Evolutionary conservation across 2,888 invertebrate genomes (phyloP), one percentile per base, ranked within the genome.

Genomic region (Dimorphilus gyrociliatus): DNA sequence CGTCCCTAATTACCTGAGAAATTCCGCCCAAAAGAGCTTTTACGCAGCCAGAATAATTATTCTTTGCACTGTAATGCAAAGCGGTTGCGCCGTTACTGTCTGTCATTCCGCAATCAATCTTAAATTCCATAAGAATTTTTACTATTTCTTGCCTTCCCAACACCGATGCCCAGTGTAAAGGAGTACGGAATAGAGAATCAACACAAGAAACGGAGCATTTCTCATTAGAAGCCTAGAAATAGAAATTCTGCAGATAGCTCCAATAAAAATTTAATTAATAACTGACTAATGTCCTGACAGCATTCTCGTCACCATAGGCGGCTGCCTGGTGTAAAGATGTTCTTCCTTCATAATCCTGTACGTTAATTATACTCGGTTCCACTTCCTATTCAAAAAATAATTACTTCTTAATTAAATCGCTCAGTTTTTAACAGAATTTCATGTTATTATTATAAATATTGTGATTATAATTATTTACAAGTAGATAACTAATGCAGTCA

Each of bases 271-370:
- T n/a, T n/a, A n/a, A n/a, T n/a, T n/a, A 32, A 16, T 4, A 10
- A 35, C 50, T 40, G 34, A 61, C 61, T 41, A 63, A 40, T 23
- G 48, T 49, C 30, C 49, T 47, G 3, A 61, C 60, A 10, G 60
- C 47, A 29, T 51, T 49, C 29, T 48, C 44, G 33, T 54, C 58
- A 12, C 62, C 60, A 35, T 55, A 53, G 13, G 55, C 56, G 7
- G 61, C 61, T 15, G 62, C 60, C 23, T 60, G 40, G 45, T 64
- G 63, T 19, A 63, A 43, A 4, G 61, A 57, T 19, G 60, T 58
- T 16, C 60, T 39, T 7, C 63, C 63, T 36, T 60, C 58, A 39
- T 58, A 62, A 39, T 63, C 63, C 38, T 60, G 60, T 59, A 59
- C 60, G 43, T 62, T 60, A 25, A 64, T 56, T 3, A 60, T 59